Percentiles rank a stretch among this genome's conserved stretches.
phyloP scores from a whole-genome alignment of 2,113 vertebrate species.

The Indri indri region DNA sequence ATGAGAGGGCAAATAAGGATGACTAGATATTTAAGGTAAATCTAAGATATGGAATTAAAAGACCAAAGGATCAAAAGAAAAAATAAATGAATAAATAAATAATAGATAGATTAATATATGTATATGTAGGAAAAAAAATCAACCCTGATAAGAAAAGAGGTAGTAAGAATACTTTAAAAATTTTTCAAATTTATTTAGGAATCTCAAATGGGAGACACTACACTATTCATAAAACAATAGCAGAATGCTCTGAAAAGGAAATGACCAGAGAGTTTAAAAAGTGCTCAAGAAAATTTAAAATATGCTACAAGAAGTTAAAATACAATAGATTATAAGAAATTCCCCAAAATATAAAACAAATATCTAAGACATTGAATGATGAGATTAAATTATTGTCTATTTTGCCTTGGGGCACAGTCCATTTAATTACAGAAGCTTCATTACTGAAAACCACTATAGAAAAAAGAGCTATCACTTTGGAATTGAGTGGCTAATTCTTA shows the following conservation, averaged over 20 bases:
- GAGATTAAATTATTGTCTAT: neutral
- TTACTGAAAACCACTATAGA: neutral
- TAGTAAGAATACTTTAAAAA: neutral
- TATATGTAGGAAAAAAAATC: neutral
- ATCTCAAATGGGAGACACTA: neutral
- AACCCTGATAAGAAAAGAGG: neutral
- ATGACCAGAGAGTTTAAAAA: neutral
- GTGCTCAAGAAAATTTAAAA: neutral
- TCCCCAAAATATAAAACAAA: neutral
- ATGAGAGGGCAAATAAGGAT: neutral
- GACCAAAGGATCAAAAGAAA: neutral
- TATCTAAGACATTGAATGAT: neutral
- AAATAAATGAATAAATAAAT: neutral
- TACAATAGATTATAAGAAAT: neutral
- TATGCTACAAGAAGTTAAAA: too few relatives aligned
- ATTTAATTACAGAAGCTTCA: neutral
- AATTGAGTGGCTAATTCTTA: neutral
- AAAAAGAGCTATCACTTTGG: neutral
- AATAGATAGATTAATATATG: neutral
- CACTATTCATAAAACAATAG: neutral
- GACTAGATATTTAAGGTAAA: neutral
- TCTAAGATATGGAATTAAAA: neutral
- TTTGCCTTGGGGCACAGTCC: neutral
- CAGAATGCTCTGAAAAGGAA: neutral
- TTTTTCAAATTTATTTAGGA: neutral